Base-by-base conservation (phyloP, 2,888 invertebrate species). In the Xanthia icteritia region DNA sequence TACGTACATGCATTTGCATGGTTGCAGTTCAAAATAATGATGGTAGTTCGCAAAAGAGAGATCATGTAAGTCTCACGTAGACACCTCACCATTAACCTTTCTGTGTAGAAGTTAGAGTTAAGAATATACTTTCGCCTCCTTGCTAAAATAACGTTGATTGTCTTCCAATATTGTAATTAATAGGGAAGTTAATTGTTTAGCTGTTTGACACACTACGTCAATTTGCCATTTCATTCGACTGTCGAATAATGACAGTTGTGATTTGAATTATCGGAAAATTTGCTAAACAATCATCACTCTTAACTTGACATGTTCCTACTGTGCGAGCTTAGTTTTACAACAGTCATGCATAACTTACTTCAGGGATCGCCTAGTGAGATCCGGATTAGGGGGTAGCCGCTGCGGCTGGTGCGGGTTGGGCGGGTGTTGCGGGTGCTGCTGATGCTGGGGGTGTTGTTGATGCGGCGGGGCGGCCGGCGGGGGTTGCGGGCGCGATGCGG, bases 341-440 rank as follows among this genome's bases (percentile, higher is more conserved):
- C 5, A 68, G 13, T 64, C 70, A 81, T 82, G 85, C 78, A 48
- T 60, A 87, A 95, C 97, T 95, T 94, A 98, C 98, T 97, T 98
- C 89, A 98, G 97, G 89, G 98, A 98, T 94, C 98, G 97, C 94
- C 97, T 97, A 94, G 97, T 97, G 91, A 98, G 97, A 93, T 98
- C 98, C 88, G 97, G 97, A 92, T 97, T 97, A 90, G 96, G 95
- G 86, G 96, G 95, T 89, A 96, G 94, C 91, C 95, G 94, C 86
- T 94, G 95, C 86, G 96, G 96, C 90, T 95, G 96, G 90, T 94
- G 95, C 86, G 94, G 95, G 84, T 94, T 94, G 85, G 86, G 92
- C 83, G 90, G 94, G 86, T 90, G 93, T 82, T 89, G 91, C 83
- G 85, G 91, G 80, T 88, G 94, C 74, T 90, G 86, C 67, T 85